Base-by-base conservation (phyloP, 2,888 invertebrate species). In the Smittia sp. region DNA sequence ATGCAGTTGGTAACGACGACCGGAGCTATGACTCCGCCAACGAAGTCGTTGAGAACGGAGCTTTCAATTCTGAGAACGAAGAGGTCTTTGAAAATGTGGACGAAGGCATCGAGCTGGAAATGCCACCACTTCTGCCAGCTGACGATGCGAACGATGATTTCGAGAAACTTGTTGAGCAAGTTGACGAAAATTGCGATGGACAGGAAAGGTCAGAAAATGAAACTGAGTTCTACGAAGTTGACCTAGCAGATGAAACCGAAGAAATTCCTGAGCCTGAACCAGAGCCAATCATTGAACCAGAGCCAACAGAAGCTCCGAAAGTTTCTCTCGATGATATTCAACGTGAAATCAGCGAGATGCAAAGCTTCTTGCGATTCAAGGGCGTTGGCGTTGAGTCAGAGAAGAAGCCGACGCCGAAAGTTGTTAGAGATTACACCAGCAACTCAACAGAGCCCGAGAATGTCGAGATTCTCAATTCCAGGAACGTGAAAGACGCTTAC, bases 281-380 rank as follows among this genome's bases (percentile, higher is more conserved):
- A 6, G 46, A 32, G 32, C 62, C 62, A 18, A 54, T 15, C 25
- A 39, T 24, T 25, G 62, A 58, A 46, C 24, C 13, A 18, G 68
- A 24, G 6, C 72, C 72, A n/a, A 32, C 39, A 7, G 39, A 62
- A 27, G 22, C 25, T 27, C 22, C 6, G 32, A 72, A 72, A 62
- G 72, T 72, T 13, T 27, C 62, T 24, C 20, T 69, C 6, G 69
- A 69, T 27, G 62, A 72, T 22, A 72, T 72, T 39, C 58, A 72
- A 25, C 32, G 72, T 9, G 72, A 72, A 72, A 32, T 72, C 25
- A 27, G 62, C 13, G 72, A 72, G 38, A 72, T 72, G 72, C 72
- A 72, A 58, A 38, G 20, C 18, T 72, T 72, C 32, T 38, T 72
- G 13, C 11, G 41, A 7, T n/a, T 27, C n/a, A 69, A 69, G 11